Conservation (phyloP, 2,888 invertebrate species). For the Nesidiocoris tenuis region DNA sequence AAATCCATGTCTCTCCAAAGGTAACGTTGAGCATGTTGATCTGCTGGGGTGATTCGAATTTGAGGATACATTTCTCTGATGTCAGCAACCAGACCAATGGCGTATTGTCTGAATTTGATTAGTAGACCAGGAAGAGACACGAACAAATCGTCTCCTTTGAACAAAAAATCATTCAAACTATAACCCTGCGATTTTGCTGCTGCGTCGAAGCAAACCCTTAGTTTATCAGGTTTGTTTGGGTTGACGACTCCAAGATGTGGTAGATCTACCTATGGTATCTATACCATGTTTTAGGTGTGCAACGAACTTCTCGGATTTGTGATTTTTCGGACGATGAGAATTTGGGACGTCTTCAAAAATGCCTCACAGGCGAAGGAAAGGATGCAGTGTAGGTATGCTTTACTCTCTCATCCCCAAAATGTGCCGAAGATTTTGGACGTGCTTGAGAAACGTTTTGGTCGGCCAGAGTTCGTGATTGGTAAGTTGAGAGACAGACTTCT, state of each 20-base stretch:
- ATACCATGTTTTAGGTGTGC: slow-evolving; percentile 4
- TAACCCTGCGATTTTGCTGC: slow-evolving; percentile 1
- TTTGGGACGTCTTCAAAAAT: background rate
- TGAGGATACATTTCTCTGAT: slow-evolving; percentile 53
- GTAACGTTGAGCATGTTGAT: slow-evolving; percentile 51
- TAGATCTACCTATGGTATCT: too few species aligned
- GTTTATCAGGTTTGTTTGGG: slow-evolving; percentile 21
- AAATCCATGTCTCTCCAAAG: slow-evolving; percentile 44
- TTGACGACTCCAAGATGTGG: slow-evolving; percentile 31
- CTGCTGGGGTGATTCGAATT: slow-evolving; percentile 50
- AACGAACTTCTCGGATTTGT: too few species aligned
- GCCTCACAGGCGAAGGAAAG: background rate
- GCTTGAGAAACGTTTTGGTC: background rate
- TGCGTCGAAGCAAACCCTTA: slow-evolving; percentile 22
- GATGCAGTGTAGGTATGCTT: background rate
- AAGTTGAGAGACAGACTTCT: too few species aligned
- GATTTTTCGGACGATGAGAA: background rate
- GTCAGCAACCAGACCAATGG: slow-evolving; percentile 53
- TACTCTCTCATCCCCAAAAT: background rate
- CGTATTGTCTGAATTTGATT: slow-evolving; percentile 53
- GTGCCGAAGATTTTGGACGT: background rate
- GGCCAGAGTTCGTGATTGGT: background rate
- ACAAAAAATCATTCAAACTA: slow-evolving; percentile 1
- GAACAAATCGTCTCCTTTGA: slow-evolving; percentile 52
- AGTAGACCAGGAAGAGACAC: slow-evolving; percentile 53